These are phyloP conservation scores for Euleptes europaea DNA, from an alignment of 2,113 vertebrate genomes.

Conservation along the genomic window DNA sequence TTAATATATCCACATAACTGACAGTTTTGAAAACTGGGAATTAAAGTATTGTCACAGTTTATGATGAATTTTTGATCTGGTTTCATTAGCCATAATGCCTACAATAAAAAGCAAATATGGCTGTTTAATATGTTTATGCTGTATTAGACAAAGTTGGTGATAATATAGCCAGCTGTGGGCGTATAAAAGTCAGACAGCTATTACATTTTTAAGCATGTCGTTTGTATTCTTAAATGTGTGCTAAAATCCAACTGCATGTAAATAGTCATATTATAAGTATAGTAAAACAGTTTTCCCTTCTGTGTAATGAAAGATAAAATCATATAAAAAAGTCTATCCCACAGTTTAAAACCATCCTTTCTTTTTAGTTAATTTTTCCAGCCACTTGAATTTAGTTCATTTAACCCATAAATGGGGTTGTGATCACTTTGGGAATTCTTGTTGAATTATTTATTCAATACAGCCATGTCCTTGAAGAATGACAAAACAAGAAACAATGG, in stretches of 20 bases:
- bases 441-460: conserved; percentile 37
- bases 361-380: conserved; percentile 40
- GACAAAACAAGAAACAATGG: neutral
- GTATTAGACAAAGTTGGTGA: neutral
- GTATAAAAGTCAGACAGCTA: neutral
- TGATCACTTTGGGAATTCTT: conserved; percentile 34
- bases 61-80: neutral
- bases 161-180: neutral
- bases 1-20: neutral
- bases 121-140: neutral
- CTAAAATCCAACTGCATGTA: neutral
- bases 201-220: neutral
- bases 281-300: conserved; percentile 9
- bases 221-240: neutral
- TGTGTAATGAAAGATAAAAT: conserved; percentile 15
- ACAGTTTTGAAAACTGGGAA: conserved; percentile 10
- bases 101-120: neutral
- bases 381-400: conserved; percentile 23
- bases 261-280: neutral
- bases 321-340: conserved; percentile 24
- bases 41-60: neutral
- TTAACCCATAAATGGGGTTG: conserved; percentile 19
- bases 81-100: neutral
- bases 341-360: conserved; percentile 32
- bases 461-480: conserved; percentile 16